These are phyloP conservation scores for Coregonus suidteri DNA, from an alignment of 2,797 vertebrate species.

Conservation along the genomic window DNA sequence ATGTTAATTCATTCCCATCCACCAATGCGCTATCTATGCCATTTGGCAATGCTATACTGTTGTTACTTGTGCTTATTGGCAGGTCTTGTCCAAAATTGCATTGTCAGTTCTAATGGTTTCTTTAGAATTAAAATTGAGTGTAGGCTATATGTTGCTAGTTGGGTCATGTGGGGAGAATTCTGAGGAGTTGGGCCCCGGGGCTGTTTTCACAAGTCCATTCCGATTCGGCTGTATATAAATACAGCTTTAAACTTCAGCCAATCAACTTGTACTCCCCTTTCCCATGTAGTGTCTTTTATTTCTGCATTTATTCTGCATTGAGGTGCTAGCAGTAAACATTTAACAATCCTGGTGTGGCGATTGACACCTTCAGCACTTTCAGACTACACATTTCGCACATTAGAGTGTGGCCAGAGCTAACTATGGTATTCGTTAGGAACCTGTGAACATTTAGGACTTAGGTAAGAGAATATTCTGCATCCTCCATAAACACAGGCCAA, in stretches of 20 bases:
- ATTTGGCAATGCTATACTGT: not conserved
- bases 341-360: constrained; percentile 23
- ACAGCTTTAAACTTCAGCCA: not conserved
- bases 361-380: constrained; percentile 33
- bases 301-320: not conserved
- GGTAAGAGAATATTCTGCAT: constrained; percentile 7
- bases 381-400: constrained; percentile 28
- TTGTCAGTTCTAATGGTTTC: not conserved
- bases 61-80: not conserved
- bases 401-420: constrained; percentile 8
- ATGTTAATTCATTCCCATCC: not conserved
- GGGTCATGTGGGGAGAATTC: not conserved
- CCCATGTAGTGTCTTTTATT: not conserved
- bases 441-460: constrained; percentile 27
- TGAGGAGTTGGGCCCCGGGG: not conserved
- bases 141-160: not conserved
- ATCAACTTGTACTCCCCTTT: not conserved
- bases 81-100: too few relatives aligned
- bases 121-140: not conserved
- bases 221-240: not conserved
- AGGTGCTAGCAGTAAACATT: constrained; percentile 19
- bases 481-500: constrained; percentile 48
- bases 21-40: not conserved
- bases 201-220: not conserved
- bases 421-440: constrained; percentile 33